Evolutionary conservation across 2,888 invertebrate species (phyloP).

Genomic region (Sarcophaga carnaria): DNA sequence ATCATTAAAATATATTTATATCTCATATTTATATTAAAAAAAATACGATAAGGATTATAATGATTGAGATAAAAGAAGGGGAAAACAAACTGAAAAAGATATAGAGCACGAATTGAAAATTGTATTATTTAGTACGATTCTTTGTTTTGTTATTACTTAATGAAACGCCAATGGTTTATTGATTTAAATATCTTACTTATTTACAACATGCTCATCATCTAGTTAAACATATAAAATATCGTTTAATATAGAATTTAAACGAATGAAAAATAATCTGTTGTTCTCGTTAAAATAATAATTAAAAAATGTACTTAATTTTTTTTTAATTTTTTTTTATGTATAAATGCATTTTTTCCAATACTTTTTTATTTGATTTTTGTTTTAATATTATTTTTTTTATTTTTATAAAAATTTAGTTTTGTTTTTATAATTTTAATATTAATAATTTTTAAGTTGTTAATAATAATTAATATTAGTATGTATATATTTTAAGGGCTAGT

Average conservation of each 20-base stretch:
- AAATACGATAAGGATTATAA: slow-evolving; percentile 17
- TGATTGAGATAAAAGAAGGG: slow-evolving; percentile 1
- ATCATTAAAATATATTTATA: slow-evolving; percentile 57
- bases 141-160: background rate
- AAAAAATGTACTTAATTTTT: slow-evolving; percentile 21
- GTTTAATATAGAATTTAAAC: slow-evolving; percentile 22
- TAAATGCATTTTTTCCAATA: slow-evolving; percentile 70
- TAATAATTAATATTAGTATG: slow-evolving; percentile 65
- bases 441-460: slow-evolving; percentile 67
- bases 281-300: slow-evolving; percentile 41
- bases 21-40: slow-evolving; percentile 37
- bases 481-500: slow-evolving; percentile 56
- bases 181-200: slow-evolving; percentile 48
- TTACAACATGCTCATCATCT: slow-evolving; percentile 49
- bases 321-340: slow-evolving; percentile 52
- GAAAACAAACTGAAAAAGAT: background rate
- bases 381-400: slow-evolving; percentile 42
- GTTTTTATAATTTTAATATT: slow-evolving; percentile 62
- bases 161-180: slow-evolving; percentile 4
- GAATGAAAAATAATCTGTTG: slow-evolving; percentile 23
- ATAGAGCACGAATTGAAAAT: slow-evolving; percentile 43
- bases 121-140: slow-evolving; percentile 32
- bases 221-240: background rate
- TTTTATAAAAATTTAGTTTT: slow-evolving; percentile 63
- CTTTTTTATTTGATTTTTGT: slow-evolving; percentile 60